Base-by-base conservation (phyloP, 2,888 invertebrate species). In the Altica lythri region DNA sequence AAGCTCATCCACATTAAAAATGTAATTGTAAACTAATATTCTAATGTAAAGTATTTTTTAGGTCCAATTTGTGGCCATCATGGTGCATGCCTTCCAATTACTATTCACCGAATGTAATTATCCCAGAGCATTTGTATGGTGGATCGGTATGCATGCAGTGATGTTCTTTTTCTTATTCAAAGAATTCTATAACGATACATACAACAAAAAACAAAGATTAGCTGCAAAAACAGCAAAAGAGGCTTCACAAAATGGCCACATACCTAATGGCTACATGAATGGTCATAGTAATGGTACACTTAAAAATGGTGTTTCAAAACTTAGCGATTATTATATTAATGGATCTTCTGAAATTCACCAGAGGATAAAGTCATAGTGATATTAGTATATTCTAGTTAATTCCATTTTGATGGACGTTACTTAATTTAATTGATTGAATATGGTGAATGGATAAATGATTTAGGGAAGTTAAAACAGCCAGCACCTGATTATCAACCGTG, bases 121-220 rank as follows among this genome's bases (percentile, higher is more conserved):
- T 79, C 95, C 95, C 46, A 83, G 88, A 67, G 91, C 89, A n/a
- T 93, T 93, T 77, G 92, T 92, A 63, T 92, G 91, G 91, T 95
- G 92, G 92, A 96, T 96, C 74, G 94, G 94, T 53, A 86, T 91
- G 81, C 95, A 96, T 78, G 95, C 95, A 1, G 86, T 95, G 62
- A 90, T 96, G 86, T 96, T 96, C 86, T 90, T 93, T 83, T 89
- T 93, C 83, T 83, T 96, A 57, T 96, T 96, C 83, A 90, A 89
- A 72, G 90, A 95, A 76, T 96, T 95, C 81, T 96, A 95, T 83
- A 88, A 89, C 72, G 85, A 89, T 75, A 85, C 87, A 12, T 92
- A 92, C 79, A 77, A 68, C 67, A 77, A 70, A 22, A 50, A 18
- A 12, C 13, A 19, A 19, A 32, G 4, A 4, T 12, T 35, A 19